Percentiles rank a stretch among this genome's conserved stretches.
phyloP scores from a whole-genome alignment of 2,888 invertebrate species.

The Acleris cristana region DNA sequence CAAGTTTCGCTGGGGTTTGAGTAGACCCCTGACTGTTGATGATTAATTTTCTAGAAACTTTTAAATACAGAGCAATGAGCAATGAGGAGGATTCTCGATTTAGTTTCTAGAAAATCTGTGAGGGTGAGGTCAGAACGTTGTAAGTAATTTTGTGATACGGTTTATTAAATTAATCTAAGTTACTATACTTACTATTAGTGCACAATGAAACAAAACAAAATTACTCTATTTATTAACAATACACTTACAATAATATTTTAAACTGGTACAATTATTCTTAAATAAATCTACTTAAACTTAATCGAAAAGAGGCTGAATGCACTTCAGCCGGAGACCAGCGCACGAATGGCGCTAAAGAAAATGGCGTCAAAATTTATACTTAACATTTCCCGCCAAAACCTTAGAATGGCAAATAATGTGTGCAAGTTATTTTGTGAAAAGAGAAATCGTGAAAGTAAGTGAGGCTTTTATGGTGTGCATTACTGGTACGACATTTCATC shows the following conservation, averaged over 20 bases:
- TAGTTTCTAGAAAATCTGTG: too few relatives aligned
- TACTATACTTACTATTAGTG: slow-evolving; percentile 19
- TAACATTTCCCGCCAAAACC: slow-evolving; percentile 37
- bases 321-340: slow-evolving; percentile 29
- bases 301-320: slow-evolving; percentile 25
- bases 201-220: slow-evolving; percentile 28
- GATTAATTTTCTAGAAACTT: neutral
- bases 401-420: slow-evolving; percentile 35
- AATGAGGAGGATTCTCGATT: too few relatives aligned
- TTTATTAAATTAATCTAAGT: neutral
- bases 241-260: slow-evolving; percentile 8
- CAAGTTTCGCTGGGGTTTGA: too few relatives aligned
- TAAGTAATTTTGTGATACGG: slow-evolving; percentile 13
- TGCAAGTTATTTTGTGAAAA: slow-evolving; percentile 35
- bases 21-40: too few relatives aligned
- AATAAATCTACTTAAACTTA: neutral
- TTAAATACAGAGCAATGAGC: too few relatives aligned
- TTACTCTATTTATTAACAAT: slow-evolving; percentile 28
- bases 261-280: neutral
- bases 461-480: slow-evolving; percentile 35
- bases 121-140: too few relatives aligned
- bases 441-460: slow-evolving; percentile 36
- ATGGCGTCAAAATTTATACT: slow-evolving; percentile 37
- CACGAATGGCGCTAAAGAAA: slow-evolving; percentile 31
- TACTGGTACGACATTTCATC: slow-evolving; percentile 32